Conservation (phyloP, 2,113 vertebrate genomes). For the Pygoscelis adeliae region DNA sequence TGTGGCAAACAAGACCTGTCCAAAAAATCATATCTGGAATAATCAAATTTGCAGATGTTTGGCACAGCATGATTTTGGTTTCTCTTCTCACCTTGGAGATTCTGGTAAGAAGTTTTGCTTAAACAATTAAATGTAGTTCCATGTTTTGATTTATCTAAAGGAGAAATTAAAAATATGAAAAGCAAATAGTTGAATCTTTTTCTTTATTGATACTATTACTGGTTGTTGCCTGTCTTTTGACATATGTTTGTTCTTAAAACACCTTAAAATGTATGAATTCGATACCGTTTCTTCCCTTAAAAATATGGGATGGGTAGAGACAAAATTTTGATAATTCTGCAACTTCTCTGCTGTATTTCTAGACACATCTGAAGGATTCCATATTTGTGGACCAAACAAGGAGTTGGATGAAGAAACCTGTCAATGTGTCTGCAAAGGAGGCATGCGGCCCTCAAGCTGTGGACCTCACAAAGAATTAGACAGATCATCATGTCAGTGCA, state of each 20-base stretch:
- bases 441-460: conserved; percentile 76
- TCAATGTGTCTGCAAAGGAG: conserved; percentile 87
- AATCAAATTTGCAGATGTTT: conserved; percentile 87
- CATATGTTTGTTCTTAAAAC: not conserved
- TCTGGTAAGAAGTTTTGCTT: conserved; percentile 76
- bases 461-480: conserved; percentile 85
- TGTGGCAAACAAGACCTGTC: conserved; percentile 88
- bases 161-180: not conserved
- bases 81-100: conserved; percentile 73
- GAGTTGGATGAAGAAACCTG: conserved; percentile 92
- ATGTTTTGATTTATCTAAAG: not conserved
- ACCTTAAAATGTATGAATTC: not conserved
- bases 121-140: not conserved
- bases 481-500: conserved; percentile 86
- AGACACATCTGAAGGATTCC: conserved; percentile 76
- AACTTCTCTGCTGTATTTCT: not conserved
- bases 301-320: not conserved
- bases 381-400: conserved; percentile 87
- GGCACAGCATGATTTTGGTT: conserved; percentile 76
- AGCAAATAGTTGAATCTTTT: not conserved
- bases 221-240: not conserved
- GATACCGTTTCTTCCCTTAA: not conserved
- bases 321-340: not conserved
- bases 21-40: conserved; percentile 87
- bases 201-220: not conserved